Percentiles rank a stretch among this genome's conserved stretches.
These are phyloP conservation scores for Muscina levida DNA, from an alignment of 2,888 invertebrate genomes.

Conservation along the genomic window DNA sequence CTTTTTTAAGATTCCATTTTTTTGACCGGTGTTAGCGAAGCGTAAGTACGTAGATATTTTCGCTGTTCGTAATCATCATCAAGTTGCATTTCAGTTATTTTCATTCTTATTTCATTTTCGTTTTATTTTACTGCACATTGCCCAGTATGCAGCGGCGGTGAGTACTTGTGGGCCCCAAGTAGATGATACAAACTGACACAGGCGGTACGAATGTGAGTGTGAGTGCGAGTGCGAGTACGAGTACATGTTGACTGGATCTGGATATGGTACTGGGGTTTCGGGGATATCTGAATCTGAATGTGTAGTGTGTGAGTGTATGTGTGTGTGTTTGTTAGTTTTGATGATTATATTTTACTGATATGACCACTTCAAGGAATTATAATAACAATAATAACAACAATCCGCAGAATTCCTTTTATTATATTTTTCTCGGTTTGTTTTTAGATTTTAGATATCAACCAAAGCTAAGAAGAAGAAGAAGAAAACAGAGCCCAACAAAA, in stretches of 20 bases:
- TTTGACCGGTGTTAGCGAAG: constrained; percentile 6
- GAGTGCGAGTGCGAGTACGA: not conserved
- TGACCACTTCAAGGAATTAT: constrained; percentile 78
- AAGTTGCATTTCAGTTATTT: constrained; percentile 58
- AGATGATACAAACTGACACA: not conserved
- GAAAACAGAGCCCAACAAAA: constrained; percentile 23
- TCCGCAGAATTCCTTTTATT: constrained; percentile 77
- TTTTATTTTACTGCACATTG: not conserved
- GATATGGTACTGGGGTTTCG: not conserved
- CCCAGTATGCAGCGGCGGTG: constrained; percentile 12
- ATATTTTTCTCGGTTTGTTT: constrained; percentile 67
- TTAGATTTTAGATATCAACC: constrained; percentile 73
- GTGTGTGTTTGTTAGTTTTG: constrained; percentile 60
- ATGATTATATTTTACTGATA: constrained; percentile 78
- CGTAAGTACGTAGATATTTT: no score
- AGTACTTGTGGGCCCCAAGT: constrained; percentile 27
- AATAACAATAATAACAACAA: constrained; percentile 79
- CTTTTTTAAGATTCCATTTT: not conserved
- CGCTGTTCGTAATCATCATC: constrained; percentile 56
- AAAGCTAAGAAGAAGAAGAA: constrained; percentile 8
- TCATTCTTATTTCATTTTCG: constrained; percentile 40
- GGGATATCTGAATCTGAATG: not conserved
- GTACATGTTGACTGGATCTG: not conserved
- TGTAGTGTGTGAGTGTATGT: constrained; percentile 35
- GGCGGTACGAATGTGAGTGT: not conserved